phyloP scores from a whole-genome alignment of 2,113 vertebrate genomes.

The Atrichornis clamosus region DNA sequence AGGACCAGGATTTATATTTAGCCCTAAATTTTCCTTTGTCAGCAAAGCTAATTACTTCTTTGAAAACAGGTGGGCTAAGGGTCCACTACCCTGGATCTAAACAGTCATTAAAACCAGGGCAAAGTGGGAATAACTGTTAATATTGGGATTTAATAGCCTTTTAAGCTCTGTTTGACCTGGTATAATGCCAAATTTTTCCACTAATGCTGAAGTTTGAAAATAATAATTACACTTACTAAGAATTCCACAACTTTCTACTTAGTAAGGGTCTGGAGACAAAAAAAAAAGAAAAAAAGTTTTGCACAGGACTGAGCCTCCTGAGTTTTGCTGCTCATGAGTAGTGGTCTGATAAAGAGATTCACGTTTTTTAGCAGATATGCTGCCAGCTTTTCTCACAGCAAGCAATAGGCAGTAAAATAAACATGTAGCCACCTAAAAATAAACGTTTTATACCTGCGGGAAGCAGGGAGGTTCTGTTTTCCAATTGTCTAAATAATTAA shows the following conservation, averaged over 20 bases:
- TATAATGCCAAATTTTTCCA: neutral
- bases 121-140: neutral
- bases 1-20: neutral
- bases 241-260: neutral
- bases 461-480: neutral
- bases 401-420: neutral
- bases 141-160: neutral
- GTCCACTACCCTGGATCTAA: neutral
- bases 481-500: constrained; percentile 17
- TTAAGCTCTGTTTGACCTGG: neutral
- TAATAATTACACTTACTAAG: neutral
- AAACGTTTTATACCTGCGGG: neutral
- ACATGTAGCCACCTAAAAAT: neutral
- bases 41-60: neutral
- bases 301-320: neutral
- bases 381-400: neutral
- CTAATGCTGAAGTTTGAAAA: neutral
- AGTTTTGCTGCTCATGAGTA: neutral
- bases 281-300: neutral
- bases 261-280: neutral
- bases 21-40: neutral
- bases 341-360: neutral
- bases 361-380: neutral
- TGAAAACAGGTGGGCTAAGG: neutral
- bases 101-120: neutral